Base-by-base conservation (phyloP, 1,140 invertebrate species). In the Bombus waltoni region DNA sequence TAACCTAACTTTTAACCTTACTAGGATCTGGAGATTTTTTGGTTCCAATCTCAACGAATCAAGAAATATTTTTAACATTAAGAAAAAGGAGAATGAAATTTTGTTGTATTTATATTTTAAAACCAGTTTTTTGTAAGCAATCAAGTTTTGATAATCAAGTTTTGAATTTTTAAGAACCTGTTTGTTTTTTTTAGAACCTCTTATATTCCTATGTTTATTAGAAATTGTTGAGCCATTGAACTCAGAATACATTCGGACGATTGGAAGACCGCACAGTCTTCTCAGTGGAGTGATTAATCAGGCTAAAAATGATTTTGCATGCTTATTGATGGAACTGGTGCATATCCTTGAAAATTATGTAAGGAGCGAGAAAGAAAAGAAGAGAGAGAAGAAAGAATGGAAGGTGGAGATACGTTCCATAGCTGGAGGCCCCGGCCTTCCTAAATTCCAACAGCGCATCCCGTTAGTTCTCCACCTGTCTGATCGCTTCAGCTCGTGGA, bases 371-470 rank as follows among this genome's bases (percentile, higher is more conserved):
- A 0, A 13, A 68, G 32, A 35, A 22, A 68, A 8, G 38, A 22
- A 47, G 28, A n/a, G 59, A 62, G 59, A 28, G 35, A 28, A 28
- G 38, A 13, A 47, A 65, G 71, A 76, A 84, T 71, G 75, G 35
- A 40, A 72, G 70, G 11, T 2, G 42, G 25, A 72, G 42, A 47
- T 18, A 47, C 78, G 83, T 90, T 71, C 68, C 78, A 81, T 84
- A 87, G 76, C 87, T 92, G 22, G 9, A 25, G 82, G 88, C 86
- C 73, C 57, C 83, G 86, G 85, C 88, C 91, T 90, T 87, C 92
- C 91, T 90, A 92, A 93, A 93, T 93, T 93, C 92, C 92, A 83
- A 68, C 59, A 90, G 82, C 86, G 81, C 90, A 81, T 93, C 86
- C 92, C 92, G 92, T 93, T 93, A 93, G 32, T 73, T 92, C 62